Conservation (phyloP, 2,888 invertebrate genomes). For the Mycalesis mineus region DNA sequence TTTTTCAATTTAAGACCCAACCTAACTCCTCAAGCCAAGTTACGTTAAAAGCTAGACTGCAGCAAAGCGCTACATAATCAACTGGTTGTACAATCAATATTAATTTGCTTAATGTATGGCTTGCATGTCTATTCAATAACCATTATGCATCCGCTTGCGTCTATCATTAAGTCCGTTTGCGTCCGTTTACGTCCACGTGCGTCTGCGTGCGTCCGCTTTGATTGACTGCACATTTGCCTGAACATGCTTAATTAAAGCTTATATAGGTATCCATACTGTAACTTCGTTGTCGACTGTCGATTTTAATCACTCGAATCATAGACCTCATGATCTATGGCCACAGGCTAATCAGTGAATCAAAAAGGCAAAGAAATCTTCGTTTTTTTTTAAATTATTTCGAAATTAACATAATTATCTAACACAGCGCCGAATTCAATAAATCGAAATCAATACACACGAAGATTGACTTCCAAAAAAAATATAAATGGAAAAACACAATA, state of each 20-base stretch:
- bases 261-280: no score
- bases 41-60: not conserved
- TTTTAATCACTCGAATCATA: no score
- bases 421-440: not conserved
- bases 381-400: no score
- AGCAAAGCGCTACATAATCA: not conserved
- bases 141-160: not conserved
- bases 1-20: no score
- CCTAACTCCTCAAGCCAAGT: no score
- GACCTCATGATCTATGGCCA: no score
- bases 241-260: not conserved
- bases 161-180: no score
- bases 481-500: conserved; percentile 5
- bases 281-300: no score
- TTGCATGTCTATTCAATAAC: not conserved
- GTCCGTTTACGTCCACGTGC: not conserved
- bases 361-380: no score
- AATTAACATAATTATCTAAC: no score
- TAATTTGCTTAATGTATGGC: not conserved
- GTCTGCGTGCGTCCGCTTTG: not conserved
- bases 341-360: no score
- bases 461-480: not conserved
- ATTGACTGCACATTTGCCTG: not conserved
- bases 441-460: not conserved
- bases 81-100: not conserved